Evolutionary conservation across 1,140 invertebrate species (phyloP).

Genomic region (Heliconius hewitsoni): DNA sequence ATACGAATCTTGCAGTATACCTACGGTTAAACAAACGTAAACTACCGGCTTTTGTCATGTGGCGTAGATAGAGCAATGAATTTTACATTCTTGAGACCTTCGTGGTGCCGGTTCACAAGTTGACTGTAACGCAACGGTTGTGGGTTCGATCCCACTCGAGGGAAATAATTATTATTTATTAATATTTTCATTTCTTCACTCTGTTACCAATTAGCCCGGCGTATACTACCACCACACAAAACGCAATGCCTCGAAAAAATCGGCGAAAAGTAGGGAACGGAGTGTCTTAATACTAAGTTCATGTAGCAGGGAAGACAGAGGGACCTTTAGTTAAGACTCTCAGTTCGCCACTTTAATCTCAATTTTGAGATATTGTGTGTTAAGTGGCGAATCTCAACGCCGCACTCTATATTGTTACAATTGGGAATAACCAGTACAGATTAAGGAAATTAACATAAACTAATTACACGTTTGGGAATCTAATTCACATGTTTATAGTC

Average conservation of each 20-base stretch:
- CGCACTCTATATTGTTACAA: not conserved
- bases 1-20: not conserved
- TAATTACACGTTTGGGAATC: no score
- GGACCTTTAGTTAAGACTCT: not conserved
- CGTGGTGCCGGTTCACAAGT: no score
- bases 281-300: no score
- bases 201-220: no score
- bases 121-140: no score
- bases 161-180: no score
- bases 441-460: not conserved
- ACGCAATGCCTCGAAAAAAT: no score
- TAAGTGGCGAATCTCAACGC: not conserved
- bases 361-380: not conserved
- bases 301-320: not conserved
- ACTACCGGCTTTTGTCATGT: slow-evolving; percentile 1
- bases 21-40: not conserved
- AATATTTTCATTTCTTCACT: no score
- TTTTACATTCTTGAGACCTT: not conserved
- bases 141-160: no score
- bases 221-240: no score
- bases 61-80: not conserved
- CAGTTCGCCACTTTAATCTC: not conserved
- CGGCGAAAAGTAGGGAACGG: no score
- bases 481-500: no score
- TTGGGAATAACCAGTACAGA: not conserved